Conservation (phyloP, 1,140 invertebrate genomes). For the Oreohelix idahoensis region DNA sequence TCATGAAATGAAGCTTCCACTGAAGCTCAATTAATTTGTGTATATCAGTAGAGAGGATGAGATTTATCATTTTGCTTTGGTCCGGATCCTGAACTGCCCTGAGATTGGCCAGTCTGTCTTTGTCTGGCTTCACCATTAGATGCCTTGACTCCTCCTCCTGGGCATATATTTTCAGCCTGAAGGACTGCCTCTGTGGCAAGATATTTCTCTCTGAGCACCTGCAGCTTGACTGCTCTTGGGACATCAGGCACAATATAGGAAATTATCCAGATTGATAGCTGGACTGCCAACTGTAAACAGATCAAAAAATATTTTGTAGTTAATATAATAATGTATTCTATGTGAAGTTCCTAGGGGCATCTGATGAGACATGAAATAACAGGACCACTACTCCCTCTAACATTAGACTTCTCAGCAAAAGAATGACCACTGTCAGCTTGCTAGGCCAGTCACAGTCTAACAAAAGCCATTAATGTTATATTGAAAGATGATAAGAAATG, state of each 20-base stretch:
- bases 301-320: conserved; percentile 39
- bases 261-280: conserved; percentile 86
- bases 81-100: background rate
- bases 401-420: too few relatives aligned
- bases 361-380: too few relatives aligned
- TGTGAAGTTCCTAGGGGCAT: too few relatives aligned
- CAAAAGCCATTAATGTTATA: too few relatives aligned
- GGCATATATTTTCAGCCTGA: conserved; percentile 74
- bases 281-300: conserved; percentile 85
- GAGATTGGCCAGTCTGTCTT: background rate
- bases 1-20: too few relatives aligned
- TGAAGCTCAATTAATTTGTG: too few relatives aligned
- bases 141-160: background rate
- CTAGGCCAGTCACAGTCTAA: too few relatives aligned
- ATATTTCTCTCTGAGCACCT: conserved; percentile 88
- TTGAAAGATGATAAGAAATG: too few relatives aligned
- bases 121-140: background rate
- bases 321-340: too few relatives aligned
- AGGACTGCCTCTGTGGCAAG: conserved; percentile 92
- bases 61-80: background rate
- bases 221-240: conserved; percentile 81
- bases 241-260: conserved; percentile 91
- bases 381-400: too few relatives aligned
- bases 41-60: background rate
- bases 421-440: too few relatives aligned